Conservation (phyloP, 2,888 invertebrate species). For the Lysandra coridon region DNA sequence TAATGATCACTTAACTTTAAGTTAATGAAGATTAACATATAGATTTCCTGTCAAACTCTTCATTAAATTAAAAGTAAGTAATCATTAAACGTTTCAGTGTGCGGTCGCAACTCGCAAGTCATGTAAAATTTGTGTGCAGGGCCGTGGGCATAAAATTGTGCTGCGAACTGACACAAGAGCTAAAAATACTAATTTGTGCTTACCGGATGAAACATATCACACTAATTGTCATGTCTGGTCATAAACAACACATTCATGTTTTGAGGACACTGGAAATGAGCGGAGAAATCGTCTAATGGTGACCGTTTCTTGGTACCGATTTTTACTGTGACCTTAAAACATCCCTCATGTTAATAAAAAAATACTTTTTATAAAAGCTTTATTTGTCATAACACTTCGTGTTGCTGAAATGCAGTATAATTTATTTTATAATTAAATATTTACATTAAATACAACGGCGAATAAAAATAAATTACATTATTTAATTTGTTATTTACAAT, state of each 20-base stretch:
- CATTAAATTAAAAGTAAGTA: no score
- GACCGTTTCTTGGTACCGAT: no score
- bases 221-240: background rate
- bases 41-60: no score
- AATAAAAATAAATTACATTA: slow-evolving; percentile 38
- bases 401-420: slow-evolving; percentile 45
- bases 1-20: no score
- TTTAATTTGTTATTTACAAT: slow-evolving; percentile 31
- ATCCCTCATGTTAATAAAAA: slow-evolving; percentile 41
- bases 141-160: background rate
- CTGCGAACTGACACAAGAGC: background rate
- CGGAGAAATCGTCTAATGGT: background rate
- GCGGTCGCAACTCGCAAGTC: no score
- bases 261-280: background rate
- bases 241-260: background rate
- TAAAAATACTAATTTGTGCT: background rate
- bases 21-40: no score
- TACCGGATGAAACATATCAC: background rate
- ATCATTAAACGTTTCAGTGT: no score
- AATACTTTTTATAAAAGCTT: slow-evolving; percentile 64
- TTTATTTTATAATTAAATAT: slow-evolving; percentile 48
- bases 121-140: background rate
- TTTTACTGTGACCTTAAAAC: no score
- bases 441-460: slow-evolving; percentile 47
- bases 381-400: slow-evolving; percentile 73